Evolutionary conservation across 2,797 vertebrate species (phyloP).

Genomic region (Ceryle rudis): DNA sequence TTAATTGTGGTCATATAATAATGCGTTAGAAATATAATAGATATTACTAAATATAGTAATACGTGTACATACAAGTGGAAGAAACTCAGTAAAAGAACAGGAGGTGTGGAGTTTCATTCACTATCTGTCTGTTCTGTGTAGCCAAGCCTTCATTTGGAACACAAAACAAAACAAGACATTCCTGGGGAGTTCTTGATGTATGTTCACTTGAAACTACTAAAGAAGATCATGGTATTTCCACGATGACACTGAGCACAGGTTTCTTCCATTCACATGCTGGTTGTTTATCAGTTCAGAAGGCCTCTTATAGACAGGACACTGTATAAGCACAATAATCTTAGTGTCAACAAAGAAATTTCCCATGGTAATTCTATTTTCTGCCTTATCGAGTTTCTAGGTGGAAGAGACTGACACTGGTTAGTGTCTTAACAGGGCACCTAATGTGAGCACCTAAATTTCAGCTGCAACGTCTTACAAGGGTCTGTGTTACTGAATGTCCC

Average conservation of each 20-base stretch:
- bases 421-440: neutral
- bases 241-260: neutral
- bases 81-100: neutral
- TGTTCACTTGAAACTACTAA: neutral
- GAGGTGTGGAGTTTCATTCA: neutral
- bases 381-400: neutral
- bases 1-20: neutral
- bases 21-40: neutral
- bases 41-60: neutral
- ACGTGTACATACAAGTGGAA: neutral
- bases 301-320: neutral
- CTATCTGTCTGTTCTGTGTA: neutral
- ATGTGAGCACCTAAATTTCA: neutral
- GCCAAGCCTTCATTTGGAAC: neutral
- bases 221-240: neutral
- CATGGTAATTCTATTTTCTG: neutral
- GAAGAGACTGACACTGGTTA: neutral
- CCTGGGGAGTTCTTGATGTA: neutral
- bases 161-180: neutral
- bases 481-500: neutral
- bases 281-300: neutral
- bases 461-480: neutral
- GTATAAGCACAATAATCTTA: neutral
- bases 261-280: neutral
- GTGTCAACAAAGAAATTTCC: neutral